Evolutionary conservation across 2,888 invertebrate species (phyloP), one percentile per base, ranked within the genome.

Genomic region (Ptycholaimellus sp.): DNA sequence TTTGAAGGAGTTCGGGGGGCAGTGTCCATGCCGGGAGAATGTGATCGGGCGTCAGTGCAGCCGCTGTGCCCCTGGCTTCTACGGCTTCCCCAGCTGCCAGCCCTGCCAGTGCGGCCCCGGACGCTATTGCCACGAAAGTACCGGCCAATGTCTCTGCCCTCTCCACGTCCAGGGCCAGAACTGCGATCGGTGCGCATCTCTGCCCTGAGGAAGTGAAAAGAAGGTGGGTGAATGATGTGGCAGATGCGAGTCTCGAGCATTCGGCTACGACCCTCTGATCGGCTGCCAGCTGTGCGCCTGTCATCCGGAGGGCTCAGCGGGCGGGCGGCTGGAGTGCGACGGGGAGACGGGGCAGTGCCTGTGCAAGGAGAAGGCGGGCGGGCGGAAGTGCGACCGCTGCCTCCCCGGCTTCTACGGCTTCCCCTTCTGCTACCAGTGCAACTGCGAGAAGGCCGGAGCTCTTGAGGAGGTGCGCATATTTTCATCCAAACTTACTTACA

Each of bases 261-360:
- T 77, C 56, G 85, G 85, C 30, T 85, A 75, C 56, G 80, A 96
- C 65, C 73, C 77, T 30, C 72, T 83, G 37, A 78, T 82, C 50
- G 96, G 96, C 6, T 96, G 96, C 59, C 80, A 82, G 50, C 76
- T 78, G 44, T 96, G 93, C 58, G 74, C 74, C 52, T 96, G 96
- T 59, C 71, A 79, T 51, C 71, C 72, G 1, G 60, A 74, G 25
- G 96, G 96, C 4, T 80, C 85, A 0, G 45, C 55, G 11, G 60
- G 71, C 30, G 71, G 73, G 25, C 70, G 74, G 45, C 60, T 78
- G 37, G 82, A 85, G 52, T 96, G 96, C 58, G 78, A 93, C 54
- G 66, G 78, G 2, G 65, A 72, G 36, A 78, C 70, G 47, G 96
- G 96, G 9, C 74, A 72, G 47, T 87, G 87, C 65, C 63, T 65